Evolutionary conservation across 2,113 vertebrate genomes (phyloP).

Genomic region (Pelusios castaneus): DNA sequence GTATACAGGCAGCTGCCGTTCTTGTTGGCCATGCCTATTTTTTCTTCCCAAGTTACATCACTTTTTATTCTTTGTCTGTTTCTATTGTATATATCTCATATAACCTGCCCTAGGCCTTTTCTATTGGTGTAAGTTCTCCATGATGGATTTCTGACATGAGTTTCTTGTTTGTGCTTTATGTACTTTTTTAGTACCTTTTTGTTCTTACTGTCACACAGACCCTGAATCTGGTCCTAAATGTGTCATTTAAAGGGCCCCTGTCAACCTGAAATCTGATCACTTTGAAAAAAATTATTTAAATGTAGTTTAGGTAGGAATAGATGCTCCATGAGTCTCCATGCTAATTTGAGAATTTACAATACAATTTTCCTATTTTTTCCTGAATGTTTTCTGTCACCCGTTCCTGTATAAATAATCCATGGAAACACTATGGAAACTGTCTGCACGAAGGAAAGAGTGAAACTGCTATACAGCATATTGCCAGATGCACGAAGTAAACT

Average conservation of each 20-base stretch:
- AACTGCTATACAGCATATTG: background rate
- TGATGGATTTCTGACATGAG: too few species aligned
- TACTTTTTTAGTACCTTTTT: too few species aligned
- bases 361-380: background rate
- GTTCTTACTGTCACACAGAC: too few species aligned
- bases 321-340: too few species aligned
- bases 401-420: background rate
- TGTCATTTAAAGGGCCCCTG: too few species aligned
- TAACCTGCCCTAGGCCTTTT: too few species aligned
- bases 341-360: background rate
- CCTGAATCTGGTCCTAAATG: too few species aligned
- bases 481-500: background rate
- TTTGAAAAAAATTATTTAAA: too few species aligned
- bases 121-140: too few species aligned
- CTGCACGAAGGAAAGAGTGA: background rate
- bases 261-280: too few species aligned
- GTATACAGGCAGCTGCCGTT: background rate
- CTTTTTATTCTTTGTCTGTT: background rate
- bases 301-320: too few species aligned
- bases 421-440: fast-evolving
- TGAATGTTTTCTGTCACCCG: background rate
- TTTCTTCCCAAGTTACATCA: background rate
- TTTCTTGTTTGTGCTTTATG: too few species aligned
- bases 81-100: background rate
- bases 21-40: background rate